Evolutionary conservation across 2,113 vertebrate genomes (phyloP), one percentile per base, ranked within the genome.

Genomic region (Scatophagus argus): DNA sequence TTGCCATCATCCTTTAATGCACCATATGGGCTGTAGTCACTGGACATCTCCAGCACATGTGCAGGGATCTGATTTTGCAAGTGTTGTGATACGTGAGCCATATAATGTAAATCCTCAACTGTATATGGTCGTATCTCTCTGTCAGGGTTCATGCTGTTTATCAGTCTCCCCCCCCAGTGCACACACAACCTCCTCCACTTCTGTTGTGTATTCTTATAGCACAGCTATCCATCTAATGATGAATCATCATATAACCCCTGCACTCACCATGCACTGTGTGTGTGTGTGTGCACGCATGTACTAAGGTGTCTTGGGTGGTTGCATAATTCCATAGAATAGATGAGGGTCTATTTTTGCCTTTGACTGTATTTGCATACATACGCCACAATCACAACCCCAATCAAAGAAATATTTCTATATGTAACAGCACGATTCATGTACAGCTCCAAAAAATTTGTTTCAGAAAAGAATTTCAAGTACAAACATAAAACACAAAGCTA

Each of bases 61-160:
- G 71, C 46, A 56, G 21, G 10, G 39, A 76, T 71, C 72, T 52
- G 60, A 82, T 87, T 88, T 79, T 86, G 65, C 44, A 63, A 79
- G 49, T 23, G 12, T 41, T 61, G 43, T 84, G 59, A 74, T 83
- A 74, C 76, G 75, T 51, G 61, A 63, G 41, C 25, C 65, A 23
- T 54, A 81, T 19, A 38, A 13, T 41, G 14, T 87, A 77, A 82
- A 90, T 91, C 72, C 60, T 62, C 52, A 3, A 27, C 46, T 52
- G 65, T 64, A 46, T 71, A 44, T 72, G 52, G n/a, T 38, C 77
- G 44, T 77, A 51, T 52, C 23, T 73, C 66, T 79, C 58, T 55
- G 44, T 65, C 70, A 66, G 19, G 81, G 59, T 76, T 82, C 74
- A 62, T 7, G 39, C 43, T 47, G 41, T 77, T 49, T 83, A 49